phyloP scores from a whole-genome alignment of 2,113 vertebrate genomes.

The Macrotis lagotis region DNA sequence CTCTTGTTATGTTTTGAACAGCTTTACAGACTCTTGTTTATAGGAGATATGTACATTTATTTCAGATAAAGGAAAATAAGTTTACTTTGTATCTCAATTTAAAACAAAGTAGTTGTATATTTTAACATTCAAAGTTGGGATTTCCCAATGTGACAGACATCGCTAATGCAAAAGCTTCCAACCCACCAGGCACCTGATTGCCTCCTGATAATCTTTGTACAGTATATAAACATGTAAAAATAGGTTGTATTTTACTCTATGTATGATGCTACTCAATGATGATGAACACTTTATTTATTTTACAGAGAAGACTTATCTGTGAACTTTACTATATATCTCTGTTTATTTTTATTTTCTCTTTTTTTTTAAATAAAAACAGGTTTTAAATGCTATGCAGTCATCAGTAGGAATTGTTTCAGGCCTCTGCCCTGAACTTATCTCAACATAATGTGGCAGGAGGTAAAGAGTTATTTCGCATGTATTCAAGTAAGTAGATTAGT shows the following conservation, averaged over 20 bases:
- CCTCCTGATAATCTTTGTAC: conserved; percentile 81
- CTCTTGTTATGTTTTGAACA: conserved; percentile 82
- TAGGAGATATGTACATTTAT: conserved; percentile 85
- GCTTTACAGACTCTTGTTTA: conserved; percentile 85
- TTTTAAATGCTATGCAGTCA: conserved; percentile 85
- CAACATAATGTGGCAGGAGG: conserved; percentile 67
- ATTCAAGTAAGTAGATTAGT: conserved; percentile 77
- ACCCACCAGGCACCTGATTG: conserved; percentile 74
- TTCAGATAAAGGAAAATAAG: conserved; percentile 82
- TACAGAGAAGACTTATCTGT: conserved; percentile 87
- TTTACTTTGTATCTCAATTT: conserved; percentile 85
- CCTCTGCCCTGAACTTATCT: conserved; percentile 66
- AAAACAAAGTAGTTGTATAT: conserved; percentile 86
- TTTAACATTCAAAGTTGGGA: conserved; percentile 82
- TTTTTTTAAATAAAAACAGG: conserved; percentile 62
- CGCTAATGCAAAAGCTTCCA: conserved; percentile 78
- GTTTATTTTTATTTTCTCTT: conserved; percentile 83
- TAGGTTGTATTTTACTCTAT: conserved; percentile 89
- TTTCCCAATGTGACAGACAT: conserved; percentile 76
- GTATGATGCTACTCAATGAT: conserved; percentile 86
- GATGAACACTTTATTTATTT: conserved; percentile 88
- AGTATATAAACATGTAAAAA: conserved; percentile 87
- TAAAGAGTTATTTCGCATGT: conserved; percentile 79
- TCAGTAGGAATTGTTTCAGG: conserved; percentile 69
- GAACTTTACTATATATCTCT: conserved; percentile 86